Conservation (phyloP, 1,140 invertebrate genomes). For the Macrobrachium nipponense region DNA sequence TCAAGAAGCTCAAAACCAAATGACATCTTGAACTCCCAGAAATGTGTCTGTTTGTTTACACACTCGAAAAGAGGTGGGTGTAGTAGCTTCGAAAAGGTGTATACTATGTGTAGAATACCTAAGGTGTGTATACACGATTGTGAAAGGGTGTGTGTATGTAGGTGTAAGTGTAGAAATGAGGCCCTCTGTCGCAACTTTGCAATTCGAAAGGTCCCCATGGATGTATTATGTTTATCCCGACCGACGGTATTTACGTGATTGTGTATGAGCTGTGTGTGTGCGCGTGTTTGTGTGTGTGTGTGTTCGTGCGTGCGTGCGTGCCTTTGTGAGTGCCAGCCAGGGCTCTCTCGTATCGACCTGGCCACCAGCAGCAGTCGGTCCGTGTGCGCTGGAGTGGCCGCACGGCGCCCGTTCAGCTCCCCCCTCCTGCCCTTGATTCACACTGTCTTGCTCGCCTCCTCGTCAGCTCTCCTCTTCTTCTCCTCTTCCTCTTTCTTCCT, state of each 20-base stretch:
- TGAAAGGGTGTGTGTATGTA: no score
- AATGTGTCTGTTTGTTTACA: no score
- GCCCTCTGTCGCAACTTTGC: no score
- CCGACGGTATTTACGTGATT: no score
- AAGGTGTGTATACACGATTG: no score
- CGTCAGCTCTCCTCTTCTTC: no score
- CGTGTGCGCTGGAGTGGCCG: slow-evolving; percentile 43
- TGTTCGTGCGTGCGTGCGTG: not conserved
- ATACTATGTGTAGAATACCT: no score
- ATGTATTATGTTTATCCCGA: no score
- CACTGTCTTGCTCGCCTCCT: slow-evolving; percentile 38
- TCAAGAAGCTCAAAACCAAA: not conserved
- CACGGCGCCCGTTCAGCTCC: not conserved
- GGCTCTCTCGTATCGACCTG: slow-evolving; percentile 31
- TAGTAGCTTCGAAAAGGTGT: not conserved
- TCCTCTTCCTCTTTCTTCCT: not conserved
- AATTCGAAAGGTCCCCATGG: no score
- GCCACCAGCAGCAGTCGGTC: not conserved
- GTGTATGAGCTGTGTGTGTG: slow-evolving; percentile 15
- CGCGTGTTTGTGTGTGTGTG: slow-evolving; percentile 13
- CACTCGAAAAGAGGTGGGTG: not conserved
- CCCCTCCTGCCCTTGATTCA: slow-evolving; percentile 27
- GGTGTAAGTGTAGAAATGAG: no score
- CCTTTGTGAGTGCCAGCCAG: not conserved
- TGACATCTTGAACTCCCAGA: no score